Percentiles rank a stretch among this genome's conserved stretches.
Conservation (phyloP, 2,113 vertebrate species). For the Galeopterus variegatus region DNA sequence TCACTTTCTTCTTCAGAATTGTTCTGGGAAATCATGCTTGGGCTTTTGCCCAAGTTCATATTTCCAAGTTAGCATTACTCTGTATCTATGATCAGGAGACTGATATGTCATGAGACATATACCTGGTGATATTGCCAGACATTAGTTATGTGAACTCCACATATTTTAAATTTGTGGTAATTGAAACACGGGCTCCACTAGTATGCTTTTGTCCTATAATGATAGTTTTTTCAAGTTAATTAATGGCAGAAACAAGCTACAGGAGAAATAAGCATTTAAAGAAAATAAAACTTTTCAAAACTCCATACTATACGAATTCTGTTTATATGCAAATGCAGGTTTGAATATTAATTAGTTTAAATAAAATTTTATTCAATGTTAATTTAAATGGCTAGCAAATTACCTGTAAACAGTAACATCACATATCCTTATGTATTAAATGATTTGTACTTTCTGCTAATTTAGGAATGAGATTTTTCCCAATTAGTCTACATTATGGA, state of each 20-base stretch:
- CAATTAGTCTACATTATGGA: not conserved
- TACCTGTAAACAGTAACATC: not conserved
- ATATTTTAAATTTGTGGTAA: slow-evolving; percentile 9
- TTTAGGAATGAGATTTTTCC: not conserved
- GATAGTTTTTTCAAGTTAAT: slow-evolving; percentile 10
- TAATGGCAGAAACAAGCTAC: not conserved
- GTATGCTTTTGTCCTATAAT: not conserved
- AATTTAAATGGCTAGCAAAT: not conserved
- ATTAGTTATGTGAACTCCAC: not conserved
- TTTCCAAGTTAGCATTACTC: not conserved
- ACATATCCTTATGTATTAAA: not conserved
- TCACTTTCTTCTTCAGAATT: slow-evolving; percentile 41
- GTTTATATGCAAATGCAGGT: not conserved
- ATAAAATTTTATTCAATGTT: not conserved
- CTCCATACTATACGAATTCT: not conserved
- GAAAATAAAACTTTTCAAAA: slow-evolving; percentile 11
- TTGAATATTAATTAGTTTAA: slow-evolving; percentile 11
- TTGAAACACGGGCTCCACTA: not conserved
- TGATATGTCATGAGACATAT: not conserved
- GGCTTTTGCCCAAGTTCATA: not conserved
- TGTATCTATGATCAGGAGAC: not conserved
- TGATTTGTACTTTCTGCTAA: slow-evolving; percentile 29
- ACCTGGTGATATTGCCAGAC: not conserved
- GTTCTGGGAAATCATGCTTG: slow-evolving; percentile 62
- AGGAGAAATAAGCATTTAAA: not conserved